Base-by-base conservation (phyloP, 2,888 invertebrate genomes). In the Amiota communis region DNA sequence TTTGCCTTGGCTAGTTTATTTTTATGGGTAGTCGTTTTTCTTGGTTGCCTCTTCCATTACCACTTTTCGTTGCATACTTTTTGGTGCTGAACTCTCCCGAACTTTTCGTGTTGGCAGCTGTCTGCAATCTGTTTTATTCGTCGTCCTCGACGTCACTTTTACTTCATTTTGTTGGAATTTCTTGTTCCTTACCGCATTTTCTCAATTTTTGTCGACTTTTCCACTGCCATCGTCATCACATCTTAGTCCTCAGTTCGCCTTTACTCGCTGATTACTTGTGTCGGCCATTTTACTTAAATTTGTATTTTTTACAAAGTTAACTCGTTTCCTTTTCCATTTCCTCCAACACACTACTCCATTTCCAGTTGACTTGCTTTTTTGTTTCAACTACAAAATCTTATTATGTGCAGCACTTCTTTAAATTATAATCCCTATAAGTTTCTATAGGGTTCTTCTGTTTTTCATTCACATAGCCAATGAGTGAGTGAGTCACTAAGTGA, bases 401-500 rank as follows among this genome's bases (percentile, higher is more conserved):
- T 67, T 67, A 67, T 67, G 65, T 49, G 8, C 61, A 11, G 53
- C 46, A 63, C 65, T 67, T 10, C 65, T 67, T 48, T 17, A 20
- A 67, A 67, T 49, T 67, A 67, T 67, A 67, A 67, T 67, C 65
- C 49, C 49, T 67, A 15, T 49, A 17, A 61, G 48, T 49, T 49
- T 15, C 65, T 61, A 11, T 47, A 64, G 36, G 47, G 64, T 64
- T 64, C 13, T 64, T 64, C 13, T 63, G 61, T 63, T n/a, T 8
- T 56, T 17, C 8, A 15, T 61, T 20, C 23, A n/a, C n/a, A n/a
- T n/a, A n/a, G n/a, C n/a, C n/a, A n/a, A n/a, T n/a, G n/a, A n/a
- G n/a, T n/a, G n/a, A 53, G 13, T 53, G 4, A 53, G 53, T 4
- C 53, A 53, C 8, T 61, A 3, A 61, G 61, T 84, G 83, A 6